Evolutionary conservation across 2,797 vertebrate genomes (phyloP), one percentile per base, ranked within the genome.

Genomic region (Crenuchus spilurus): DNA sequence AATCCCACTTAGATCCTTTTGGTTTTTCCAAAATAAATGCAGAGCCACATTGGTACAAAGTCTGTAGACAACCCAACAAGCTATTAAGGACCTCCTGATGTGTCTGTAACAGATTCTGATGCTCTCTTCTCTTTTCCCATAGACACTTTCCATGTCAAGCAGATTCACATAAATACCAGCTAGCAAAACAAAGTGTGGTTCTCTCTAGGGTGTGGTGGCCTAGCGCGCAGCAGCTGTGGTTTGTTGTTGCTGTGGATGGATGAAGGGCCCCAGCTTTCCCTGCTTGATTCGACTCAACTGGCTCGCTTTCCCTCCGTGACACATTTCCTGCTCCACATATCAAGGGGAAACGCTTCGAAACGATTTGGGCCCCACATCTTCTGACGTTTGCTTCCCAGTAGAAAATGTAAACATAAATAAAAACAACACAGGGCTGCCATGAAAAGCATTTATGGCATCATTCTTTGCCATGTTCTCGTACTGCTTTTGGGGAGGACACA

Each of bases 161-260:
- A 22, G 57, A 84, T 82, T 80, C 78, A 71, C 75, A 67, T 81
- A 88, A 89, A 90, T 80, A 82, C 82, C 89, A 92, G 90, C 86
- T 90, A 89, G 75, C 84, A 89, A 82, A 92, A 92, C 89, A 90
- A 85, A 85, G 63, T 18, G 67, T 77, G 76, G 69, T 80, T 83
- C 85, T 90, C 85, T 80, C 84, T 80, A 87, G 91, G 90, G 90
- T 89, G 92, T 91, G 89, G 89, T 65, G 80, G 83, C 87, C 84
- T 82, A 85, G 58, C 62, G 87, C 83, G 86, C 84, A 83, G 83
- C 90, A 93, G 91, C 90, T 92, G 91, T 80, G 89, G 88, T 88
- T 85, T 91, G 90, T 89, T 91, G 85, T 87, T 87, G 76, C 87
- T 89, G 85, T 72, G 85, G 85, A 89, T 79, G 63, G 70, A 80